Evolutionary conservation across 1,140 invertebrate species (phyloP).

Genomic region (Drosophila tsacasi): DNA sequence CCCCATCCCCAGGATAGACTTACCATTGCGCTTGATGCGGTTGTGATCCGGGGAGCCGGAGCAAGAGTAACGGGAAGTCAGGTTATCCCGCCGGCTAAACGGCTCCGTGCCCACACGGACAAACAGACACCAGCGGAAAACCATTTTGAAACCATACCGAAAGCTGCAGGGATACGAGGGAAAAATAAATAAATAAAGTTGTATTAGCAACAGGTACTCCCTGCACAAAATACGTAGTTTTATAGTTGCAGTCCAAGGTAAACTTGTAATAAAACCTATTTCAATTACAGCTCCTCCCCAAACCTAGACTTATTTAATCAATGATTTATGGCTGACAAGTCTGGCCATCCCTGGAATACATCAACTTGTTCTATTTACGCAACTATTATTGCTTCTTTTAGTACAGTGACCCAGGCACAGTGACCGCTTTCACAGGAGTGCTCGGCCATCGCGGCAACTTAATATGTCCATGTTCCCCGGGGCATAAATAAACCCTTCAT

Average conservation of each 20-base stretch:
- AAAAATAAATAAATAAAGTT: not conserved
- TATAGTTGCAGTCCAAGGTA: not conserved
- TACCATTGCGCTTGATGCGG: slow-evolving; percentile 90
- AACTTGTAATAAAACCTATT: slow-evolving; percentile 2
- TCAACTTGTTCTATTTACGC: slow-evolving; percentile 56
- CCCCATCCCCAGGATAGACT: slow-evolving; percentile 42
- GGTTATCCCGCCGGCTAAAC: slow-evolving; percentile 88
- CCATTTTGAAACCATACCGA: slow-evolving; percentile 93
- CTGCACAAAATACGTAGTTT: not conserved
- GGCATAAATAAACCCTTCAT: slow-evolving; percentile 30
- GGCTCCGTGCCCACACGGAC: slow-evolving; percentile 89
- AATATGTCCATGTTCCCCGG: slow-evolving; percentile 29
- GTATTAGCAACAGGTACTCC: slow-evolving; percentile 8
- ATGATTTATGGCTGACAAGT: slow-evolving; percentile 24
- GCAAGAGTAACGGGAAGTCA: slow-evolving; percentile 89
- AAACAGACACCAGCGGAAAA: slow-evolving; percentile 93
- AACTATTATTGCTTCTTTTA: slow-evolving; percentile 6
- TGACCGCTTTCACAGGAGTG: slow-evolving; percentile 30
- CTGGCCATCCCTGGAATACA: slow-evolving; percentile 15
- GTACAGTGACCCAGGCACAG: slow-evolving; percentile 22
- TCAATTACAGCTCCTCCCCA: not conserved
- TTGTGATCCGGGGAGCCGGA: slow-evolving; percentile 90
- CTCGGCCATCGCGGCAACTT: slow-evolving; percentile 26
- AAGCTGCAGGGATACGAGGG: slow-evolving; percentile 88
- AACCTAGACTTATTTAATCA: slow-evolving; percentile 1